Base-by-base conservation (phyloP, 2,888 invertebrate genomes). In the Stenchaetothrips biformis region DNA sequence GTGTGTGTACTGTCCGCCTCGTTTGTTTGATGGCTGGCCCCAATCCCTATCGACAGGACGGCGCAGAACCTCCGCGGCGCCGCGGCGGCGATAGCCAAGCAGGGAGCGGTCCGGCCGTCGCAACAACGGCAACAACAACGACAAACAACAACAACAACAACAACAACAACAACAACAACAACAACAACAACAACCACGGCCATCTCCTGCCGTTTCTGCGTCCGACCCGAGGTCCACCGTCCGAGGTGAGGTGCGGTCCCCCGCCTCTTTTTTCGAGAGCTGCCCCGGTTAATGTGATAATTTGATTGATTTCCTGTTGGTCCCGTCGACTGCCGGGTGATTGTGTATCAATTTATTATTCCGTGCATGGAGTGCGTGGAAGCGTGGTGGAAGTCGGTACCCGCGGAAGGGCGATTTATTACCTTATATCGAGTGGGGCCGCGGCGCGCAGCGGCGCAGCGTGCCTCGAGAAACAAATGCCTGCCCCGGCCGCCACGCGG, bases 301-400 rank as follows among this genome's bases (percentile, higher is more conserved):
- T 37, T 37, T 37, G 37, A 37, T 37, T 37, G 37, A 37, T 37
- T 37, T 37, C 37, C 37, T 37, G 37, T 37, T 37, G 37, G 37
- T 1, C 37, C 37, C 37, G 59, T 59, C 59, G 59, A 59, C 59
- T 59, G 59, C 18, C 59, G 67, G 67, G 21, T 74, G 67, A 74
- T 74, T 74, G 67, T 74, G 67, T 74, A 74, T 74, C 67, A 74
- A 74, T 74, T 74, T 74, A 74, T 74, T 74, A 74, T 74, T 25
- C 67, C 21, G 21, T 25, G 21, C 67, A 37, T 37, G 37, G 37
- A 37, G 37, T 37, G 37, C 37, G 37, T 37, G 37, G 37, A 37
- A 37, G 37, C 37, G 37, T 37, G 37, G 37, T 37, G 37, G 37
- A 37, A 37, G 37, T 37, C 37, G 37, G 37, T 37, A 37, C 37